These are phyloP conservation scores for Leucoraja ocellata DNA, from an alignment of 2,797 vertebrate genomes.

Conservation along the genomic window DNA sequence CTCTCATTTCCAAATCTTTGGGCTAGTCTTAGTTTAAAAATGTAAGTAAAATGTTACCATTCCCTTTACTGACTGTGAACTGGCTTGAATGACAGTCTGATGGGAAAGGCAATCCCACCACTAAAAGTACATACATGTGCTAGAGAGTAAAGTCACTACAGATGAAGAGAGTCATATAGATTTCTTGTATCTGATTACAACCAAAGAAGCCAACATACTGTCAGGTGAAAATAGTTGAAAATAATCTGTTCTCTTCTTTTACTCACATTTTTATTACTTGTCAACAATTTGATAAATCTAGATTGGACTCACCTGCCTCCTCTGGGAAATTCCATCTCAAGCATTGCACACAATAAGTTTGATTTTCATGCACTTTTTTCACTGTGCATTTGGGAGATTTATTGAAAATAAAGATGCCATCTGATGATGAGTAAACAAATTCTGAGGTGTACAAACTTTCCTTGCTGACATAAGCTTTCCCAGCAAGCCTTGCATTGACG, in stretches of 20 bases:
- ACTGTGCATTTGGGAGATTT: not conserved
- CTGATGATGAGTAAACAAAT: not conserved
- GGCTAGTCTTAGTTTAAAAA: too few relatives aligned
- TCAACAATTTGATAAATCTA: not conserved
- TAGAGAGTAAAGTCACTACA: not conserved
- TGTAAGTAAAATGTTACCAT: too few relatives aligned
- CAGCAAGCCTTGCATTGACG: not conserved
- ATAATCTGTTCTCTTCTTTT: not conserved
- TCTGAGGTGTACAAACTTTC: not conserved
- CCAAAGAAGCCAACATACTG: not conserved
- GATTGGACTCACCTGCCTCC: not conserved
- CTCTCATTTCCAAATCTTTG: too few relatives aligned
- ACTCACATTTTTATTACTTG: not conserved
- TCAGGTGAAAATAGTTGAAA: not conserved
- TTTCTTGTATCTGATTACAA: not conserved
- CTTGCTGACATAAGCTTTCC: not conserved
- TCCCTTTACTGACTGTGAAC: not conserved
- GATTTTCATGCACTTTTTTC: not conserved
- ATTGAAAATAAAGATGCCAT: not conserved
- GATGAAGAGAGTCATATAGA: not conserved
- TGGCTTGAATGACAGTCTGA: not conserved
- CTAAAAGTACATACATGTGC: not conserved
- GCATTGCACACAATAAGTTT: not conserved
- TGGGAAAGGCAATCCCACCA: not conserved
- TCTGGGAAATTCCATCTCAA: not conserved